Percentiles rank a stretch among this genome's conserved stretches.
Evolutionary conservation across 2,888 invertebrate genomes (phyloP).

Genomic region (Pecten maximus): DNA sequence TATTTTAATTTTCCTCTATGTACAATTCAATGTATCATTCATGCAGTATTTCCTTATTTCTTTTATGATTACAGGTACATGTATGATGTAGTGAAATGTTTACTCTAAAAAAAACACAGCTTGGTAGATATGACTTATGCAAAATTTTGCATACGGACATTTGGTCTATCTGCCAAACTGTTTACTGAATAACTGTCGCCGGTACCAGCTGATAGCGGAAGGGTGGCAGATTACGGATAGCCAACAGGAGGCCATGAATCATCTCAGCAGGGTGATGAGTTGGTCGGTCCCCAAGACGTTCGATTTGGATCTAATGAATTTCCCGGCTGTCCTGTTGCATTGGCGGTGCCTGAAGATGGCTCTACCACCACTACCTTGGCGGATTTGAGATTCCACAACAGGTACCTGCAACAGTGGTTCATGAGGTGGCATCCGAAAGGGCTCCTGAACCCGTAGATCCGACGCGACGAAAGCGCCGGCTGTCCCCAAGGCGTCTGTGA

Average conservation of each 20-base stretch:
- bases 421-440: neutral
- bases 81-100: too few relatives aligned
- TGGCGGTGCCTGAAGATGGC: neutral
- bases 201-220: neutral
- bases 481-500: neutral
- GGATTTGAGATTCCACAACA: neutral
- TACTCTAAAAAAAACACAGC: too few relatives aligned
- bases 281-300: neutral
- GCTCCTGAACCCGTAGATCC: neutral
- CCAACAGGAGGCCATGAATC: neutral
- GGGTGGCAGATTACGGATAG: neutral
- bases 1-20: too few relatives aligned
- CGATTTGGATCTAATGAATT: neutral
- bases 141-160: too few relatives aligned
- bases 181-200: too few relatives aligned
- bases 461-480: neutral
- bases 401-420: neutral
- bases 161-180: too few relatives aligned
- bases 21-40: too few relatives aligned
- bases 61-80: too few relatives aligned
- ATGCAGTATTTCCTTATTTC: too few relatives aligned
- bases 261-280: neutral
- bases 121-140: too few relatives aligned
- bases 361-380: neutral
- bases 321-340: neutral